phyloP scores from a whole-genome alignment of 2,797 vertebrate species.

The Acomys russatus region DNA sequence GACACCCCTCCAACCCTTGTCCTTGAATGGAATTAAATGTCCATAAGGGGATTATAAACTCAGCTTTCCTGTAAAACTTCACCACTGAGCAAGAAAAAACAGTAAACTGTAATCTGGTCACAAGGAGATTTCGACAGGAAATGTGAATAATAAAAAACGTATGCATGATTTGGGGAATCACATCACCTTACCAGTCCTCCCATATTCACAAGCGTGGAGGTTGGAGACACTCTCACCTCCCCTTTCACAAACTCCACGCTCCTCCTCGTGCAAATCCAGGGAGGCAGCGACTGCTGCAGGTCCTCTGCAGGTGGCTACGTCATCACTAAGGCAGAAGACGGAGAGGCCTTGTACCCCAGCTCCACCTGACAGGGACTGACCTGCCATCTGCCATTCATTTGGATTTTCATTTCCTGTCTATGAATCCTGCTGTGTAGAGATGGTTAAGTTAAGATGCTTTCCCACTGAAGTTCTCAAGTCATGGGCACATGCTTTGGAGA shows the following conservation, averaged over 20 bases:
- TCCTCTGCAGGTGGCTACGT: neutral
- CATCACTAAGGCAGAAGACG: neutral
- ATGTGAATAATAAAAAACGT: neutral
- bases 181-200: neutral
- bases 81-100: conserved; percentile 24
- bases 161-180: neutral
- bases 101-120: neutral
- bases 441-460: neutral
- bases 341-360: neutral
- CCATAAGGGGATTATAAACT: neutral
- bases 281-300: neutral
- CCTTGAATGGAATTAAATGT: neutral
- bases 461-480: neutral
- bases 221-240: neutral
- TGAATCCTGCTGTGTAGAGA: neutral
- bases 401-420: neutral
- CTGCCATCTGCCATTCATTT: neutral
- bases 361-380: neutral
- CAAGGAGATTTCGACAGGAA: conserved; percentile 14
- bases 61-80: neutral
- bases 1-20: neutral
- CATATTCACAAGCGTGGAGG: neutral
- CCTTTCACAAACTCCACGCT: neutral
- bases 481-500: neutral
- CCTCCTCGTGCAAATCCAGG: neutral